Percentiles rank a stretch among this genome's conserved stretches.
Conservation (phyloP, 2,113 vertebrate species). For the Limanda limanda region DNA sequence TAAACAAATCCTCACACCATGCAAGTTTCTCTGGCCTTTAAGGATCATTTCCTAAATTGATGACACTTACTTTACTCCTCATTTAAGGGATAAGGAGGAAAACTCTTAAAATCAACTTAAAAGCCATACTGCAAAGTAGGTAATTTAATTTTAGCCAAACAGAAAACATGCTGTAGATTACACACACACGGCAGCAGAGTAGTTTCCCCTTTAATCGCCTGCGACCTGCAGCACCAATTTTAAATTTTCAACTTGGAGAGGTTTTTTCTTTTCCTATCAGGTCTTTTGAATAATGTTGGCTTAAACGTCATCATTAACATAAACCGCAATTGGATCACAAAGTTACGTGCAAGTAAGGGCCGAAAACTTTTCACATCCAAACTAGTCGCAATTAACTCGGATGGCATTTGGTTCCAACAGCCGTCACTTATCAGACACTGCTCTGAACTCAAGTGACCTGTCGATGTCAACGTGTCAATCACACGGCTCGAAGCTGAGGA, state of each 20-base stretch:
- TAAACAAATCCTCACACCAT: conserved; percentile 57
- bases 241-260: not conserved
- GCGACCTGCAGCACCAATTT: not conserved
- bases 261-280: not conserved
- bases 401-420: not conserved
- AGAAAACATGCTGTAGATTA: conserved; percentile 71
- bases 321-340: not conserved
- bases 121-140: no score
- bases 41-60: conserved; percentile 8
- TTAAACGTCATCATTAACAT: not conserved
- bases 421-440: not conserved
- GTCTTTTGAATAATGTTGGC: not conserved
- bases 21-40: conserved; percentile 39
- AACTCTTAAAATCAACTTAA: no score
- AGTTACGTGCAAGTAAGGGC: not conserved
- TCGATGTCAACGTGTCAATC: not conserved
- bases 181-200: conserved; percentile 49
- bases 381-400: not conserved
- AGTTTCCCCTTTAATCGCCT: conserved; percentile 46
- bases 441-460: not conserved
- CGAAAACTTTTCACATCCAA: not conserved
- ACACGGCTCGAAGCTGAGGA: not conserved
- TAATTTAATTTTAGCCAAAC: conserved; percentile 23
- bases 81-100: not conserved
- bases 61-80: conserved; percentile 10